phyloP scores from a whole-genome alignment of 1,140 invertebrate genomes.

The Phortica variegata region DNA sequence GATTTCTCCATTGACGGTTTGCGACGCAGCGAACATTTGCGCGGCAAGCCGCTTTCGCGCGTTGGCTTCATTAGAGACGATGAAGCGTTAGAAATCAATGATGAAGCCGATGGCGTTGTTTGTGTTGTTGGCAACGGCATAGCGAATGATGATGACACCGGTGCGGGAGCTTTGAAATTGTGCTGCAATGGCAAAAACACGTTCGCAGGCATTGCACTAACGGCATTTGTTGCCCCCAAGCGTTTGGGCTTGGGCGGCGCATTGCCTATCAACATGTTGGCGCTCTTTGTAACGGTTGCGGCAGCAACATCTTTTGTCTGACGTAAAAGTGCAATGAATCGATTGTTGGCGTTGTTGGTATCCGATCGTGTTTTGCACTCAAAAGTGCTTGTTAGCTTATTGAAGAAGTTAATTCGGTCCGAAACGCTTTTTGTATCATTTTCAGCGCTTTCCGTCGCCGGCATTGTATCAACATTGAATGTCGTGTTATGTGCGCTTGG shows the following conservation, averaged over 20 bases:
- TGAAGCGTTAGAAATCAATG: not conserved
- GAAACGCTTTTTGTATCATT: constrained; percentile 25
- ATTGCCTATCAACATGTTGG: constrained; percentile 14
- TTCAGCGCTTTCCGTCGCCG: not conserved
- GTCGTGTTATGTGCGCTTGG: not conserved
- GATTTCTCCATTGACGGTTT: constrained; percentile 43
- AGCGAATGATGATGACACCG: constrained; percentile 20
- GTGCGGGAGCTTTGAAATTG: not conserved
- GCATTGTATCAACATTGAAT: not conserved
- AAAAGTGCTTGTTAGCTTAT: constrained; percentile 45
- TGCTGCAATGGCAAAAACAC: not conserved
- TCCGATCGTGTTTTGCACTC: constrained; percentile 17
- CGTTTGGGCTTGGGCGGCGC: constrained; percentile 43
- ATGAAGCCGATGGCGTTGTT: constrained; percentile 7
- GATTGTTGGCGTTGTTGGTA: constrained; percentile 19
- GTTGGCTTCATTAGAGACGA: no score
- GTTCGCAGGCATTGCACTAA: not conserved
- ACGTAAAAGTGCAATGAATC: constrained; percentile 42
- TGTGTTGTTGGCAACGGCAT: constrained; percentile 17
- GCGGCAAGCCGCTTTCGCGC: constrained; percentile 16
- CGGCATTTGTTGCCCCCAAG: constrained; percentile 13
- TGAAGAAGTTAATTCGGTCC: constrained; percentile 51
- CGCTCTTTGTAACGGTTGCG: constrained; percentile 26
- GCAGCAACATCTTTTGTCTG: constrained; percentile 22
- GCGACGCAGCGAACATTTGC: constrained; percentile 39